A percentile compares a stretch with the other conserved stretches of the same genome.
Evolutionary conservation across 2,797 vertebrate genomes (phyloP).

Genomic region (Anisognathus igniventris): DNA sequence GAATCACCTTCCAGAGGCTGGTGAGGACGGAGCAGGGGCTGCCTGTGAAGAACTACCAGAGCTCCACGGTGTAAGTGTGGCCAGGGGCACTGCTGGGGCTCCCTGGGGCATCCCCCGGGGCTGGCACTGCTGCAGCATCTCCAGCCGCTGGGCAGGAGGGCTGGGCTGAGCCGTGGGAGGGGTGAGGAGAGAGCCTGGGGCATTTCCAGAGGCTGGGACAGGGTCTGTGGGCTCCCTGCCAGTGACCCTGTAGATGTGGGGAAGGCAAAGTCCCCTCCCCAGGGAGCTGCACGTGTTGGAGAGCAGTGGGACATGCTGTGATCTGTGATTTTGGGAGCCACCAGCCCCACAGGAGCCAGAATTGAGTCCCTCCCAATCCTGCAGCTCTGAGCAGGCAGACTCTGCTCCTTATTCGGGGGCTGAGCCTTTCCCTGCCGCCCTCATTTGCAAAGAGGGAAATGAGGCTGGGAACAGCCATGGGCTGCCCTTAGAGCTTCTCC

Average conservation of each 20-base stretch:
- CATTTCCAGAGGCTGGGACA: not conserved
- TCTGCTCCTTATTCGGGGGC: not conserved
- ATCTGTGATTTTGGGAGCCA: fast-evolving
- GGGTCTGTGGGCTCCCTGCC: not conserved
- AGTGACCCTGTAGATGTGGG: not conserved
- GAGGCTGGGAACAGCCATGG: fast-evolving
- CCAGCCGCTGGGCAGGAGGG: not conserved
- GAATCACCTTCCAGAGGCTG: slow-evolving; percentile 91
- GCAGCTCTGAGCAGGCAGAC: not conserved
- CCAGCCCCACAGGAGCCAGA: fast-evolving
- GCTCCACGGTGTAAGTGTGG: slow-evolving; percentile 86
- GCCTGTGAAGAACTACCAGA: slow-evolving; percentile 67
- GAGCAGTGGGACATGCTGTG: not conserved
- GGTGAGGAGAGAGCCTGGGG: not conserved
- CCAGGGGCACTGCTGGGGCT: not conserved
- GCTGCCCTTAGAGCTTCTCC: not conserved
- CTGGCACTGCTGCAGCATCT: not conserved
- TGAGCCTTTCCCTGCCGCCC: not conserved
- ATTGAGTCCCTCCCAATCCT: fast-evolving
- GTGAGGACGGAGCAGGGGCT: slow-evolving; percentile 92
- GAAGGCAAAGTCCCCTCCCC: not conserved
- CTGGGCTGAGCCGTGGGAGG: not conserved
- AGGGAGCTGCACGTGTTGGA: not conserved
- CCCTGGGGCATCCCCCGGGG: fast-evolving
- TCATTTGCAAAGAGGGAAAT: not conserved